Conservation (phyloP, 2,797 vertebrate genomes). For the Neopelma chrysocephalum region DNA sequence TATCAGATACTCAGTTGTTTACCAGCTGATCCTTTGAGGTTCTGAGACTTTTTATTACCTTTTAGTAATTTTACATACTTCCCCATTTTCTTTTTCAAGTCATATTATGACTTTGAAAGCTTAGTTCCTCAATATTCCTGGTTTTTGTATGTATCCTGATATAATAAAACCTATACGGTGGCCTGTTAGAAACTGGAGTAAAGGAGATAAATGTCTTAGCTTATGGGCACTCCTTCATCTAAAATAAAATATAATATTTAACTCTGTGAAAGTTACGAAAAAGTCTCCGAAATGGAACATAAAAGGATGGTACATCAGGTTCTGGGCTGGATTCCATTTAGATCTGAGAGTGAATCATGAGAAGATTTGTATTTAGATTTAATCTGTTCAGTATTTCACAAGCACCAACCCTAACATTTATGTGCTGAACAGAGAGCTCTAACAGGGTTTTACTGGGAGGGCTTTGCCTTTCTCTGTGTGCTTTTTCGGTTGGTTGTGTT, state of each 20-base stretch:
- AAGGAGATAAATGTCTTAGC: background rate
- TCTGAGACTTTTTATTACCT: background rate
- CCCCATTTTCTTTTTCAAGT: background rate
- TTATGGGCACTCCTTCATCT: background rate
- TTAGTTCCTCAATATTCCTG: background rate
- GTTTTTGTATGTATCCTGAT: background rate
- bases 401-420: background rate
- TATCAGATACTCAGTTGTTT: background rate
- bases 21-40: background rate
- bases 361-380: background rate
- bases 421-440: background rate
- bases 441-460: background rate
- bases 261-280: background rate
- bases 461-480: background rate
- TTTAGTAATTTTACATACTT: background rate
- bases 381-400: background rate
- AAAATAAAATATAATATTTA: background rate
- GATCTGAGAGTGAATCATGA: background rate
- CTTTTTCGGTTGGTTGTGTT: accelerated
- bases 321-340: background rate
- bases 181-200: background rate
- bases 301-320: background rate
- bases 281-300: accelerated
- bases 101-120: background rate
- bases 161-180: background rate